Evolutionary conservation across 2,113 vertebrate species (phyloP), one percentile per base, ranked within the genome.

Genomic region (Megaptera novaeangliae): DNA sequence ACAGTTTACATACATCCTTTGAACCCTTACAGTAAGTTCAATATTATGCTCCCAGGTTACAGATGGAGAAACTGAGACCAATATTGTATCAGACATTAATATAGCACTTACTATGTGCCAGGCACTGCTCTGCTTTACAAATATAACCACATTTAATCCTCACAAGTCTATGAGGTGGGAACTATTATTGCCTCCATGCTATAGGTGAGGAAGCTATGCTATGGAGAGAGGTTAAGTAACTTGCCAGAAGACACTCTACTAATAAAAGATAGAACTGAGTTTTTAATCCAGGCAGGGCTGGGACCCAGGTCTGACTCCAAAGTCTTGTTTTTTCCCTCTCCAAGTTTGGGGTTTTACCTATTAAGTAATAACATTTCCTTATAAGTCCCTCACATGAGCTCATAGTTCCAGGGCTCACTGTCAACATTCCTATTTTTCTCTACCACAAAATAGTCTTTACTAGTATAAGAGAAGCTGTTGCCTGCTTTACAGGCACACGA

Each of bases 301-400:
- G 61, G 77, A 29, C 31, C 15, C 69, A 78, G 71, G 72, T 90
- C 52, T 85, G 25, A 46, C 55, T 72, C 90, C 29, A 68, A 92
- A 85, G 31, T 13, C 49, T 85, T 74, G 36, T 71, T 83, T 20
- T 46, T 74, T 57, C 10, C 21, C 13, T 34, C 23, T 77, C 27
- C 20, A 90, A 29, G 39, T 83, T 94, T 84, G 15, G 59, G 21
- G 25, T 63, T 92, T 88, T 75, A 81, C 57, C 63, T 90, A 57
- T 6, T 88, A 83, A 83, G 69, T 57, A 78, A 15, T 84, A 59
- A 75, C 44, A 92, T 94, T 96, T 96, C 39, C 69, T 92, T 31
- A n/a, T 74, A 89, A 89, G 39, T 55, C 29, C 41, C 34, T 90
- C 83, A 52, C 52, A 52, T 52, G 52, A 72, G 75, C 64, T 72